Percentiles rank a stretch among this genome's conserved stretches.
These are phyloP conservation scores for Leptonema lineaticorne DNA, from an alignment of 1,140 invertebrate species.

Conservation along the genomic window DNA sequence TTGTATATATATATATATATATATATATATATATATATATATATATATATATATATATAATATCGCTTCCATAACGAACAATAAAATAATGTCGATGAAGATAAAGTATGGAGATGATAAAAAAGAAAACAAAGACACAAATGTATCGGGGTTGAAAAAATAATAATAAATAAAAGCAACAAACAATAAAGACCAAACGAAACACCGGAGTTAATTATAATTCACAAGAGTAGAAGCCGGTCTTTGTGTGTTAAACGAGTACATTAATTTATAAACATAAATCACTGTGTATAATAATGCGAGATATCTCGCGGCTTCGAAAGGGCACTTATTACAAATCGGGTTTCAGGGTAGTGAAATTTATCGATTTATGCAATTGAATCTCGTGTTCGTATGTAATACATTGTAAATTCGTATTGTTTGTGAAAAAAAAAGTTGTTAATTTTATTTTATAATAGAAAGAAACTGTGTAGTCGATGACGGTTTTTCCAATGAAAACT, in stretches of 20 bases:
- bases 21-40: too few relatives aligned
- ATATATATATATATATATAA: too few relatives aligned
- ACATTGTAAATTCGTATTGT: background rate
- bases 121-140: background rate
- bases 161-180: background rate
- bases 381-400: background rate
- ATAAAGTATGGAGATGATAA: background rate
- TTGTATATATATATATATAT: too few relatives aligned
- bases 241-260: slow-evolving; percentile 15
- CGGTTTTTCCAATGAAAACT: background rate
- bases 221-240: slow-evolving; percentile 5
- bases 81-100: background rate
- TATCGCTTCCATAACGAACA: background rate
- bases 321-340: slow-evolving; percentile 2
- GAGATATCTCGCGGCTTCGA: slow-evolving; percentile 10
- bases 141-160: background rate
- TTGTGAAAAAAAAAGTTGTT: background rate
- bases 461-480: too few relatives aligned
- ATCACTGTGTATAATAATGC: slow-evolving; percentile 12
- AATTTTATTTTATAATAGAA: too few relatives aligned
- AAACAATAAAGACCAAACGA: too few relatives aligned
- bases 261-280: slow-evolving; percentile 17
- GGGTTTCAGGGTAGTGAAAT: background rate
- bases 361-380: background rate
- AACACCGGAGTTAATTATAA: slow-evolving; percentile 13